These are phyloP conservation scores for Prionailurus viverrinus DNA, from an alignment of 2,113 vertebrate species.

Conservation along the genomic window DNA sequence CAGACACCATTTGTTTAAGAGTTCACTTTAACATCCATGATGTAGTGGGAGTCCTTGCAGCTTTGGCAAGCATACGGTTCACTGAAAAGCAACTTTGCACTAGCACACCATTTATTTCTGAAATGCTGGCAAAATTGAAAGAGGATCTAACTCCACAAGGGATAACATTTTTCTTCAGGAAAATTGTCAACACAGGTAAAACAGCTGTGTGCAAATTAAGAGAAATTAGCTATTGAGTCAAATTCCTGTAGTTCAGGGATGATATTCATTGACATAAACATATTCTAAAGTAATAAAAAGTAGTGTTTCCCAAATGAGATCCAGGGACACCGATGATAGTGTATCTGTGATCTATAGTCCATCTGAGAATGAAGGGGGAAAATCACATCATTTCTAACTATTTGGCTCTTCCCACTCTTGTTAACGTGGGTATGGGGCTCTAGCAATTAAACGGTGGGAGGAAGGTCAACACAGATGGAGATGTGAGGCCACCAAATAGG, in stretches of 20 bases:
- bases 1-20: conserved; percentile 37
- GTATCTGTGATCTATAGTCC: conserved; percentile 22
- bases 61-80: conserved; percentile 57
- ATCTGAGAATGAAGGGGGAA: background rate
- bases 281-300: conserved; percentile 70
- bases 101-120: conserved; percentile 74
- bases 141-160: conserved; percentile 64
- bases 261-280: conserved; percentile 49
- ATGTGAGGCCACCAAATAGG: background rate
- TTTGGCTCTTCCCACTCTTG: background rate
- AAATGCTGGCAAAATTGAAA: conserved; percentile 56
- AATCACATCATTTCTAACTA: conserved; percentile 3
- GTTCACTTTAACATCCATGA: conserved; percentile 24
- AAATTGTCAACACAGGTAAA: conserved; percentile 78
- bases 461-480: background rate
- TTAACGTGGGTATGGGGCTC: background rate
- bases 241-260: conserved; percentile 46
- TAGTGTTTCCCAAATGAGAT: conserved; percentile 47
- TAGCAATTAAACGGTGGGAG: background rate
- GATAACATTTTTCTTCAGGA: conserved; percentile 71
- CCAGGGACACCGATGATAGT: background rate
- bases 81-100: conserved; percentile 37
- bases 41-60: conserved; percentile 52
- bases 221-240: conserved; percentile 76
- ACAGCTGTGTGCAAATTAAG: conserved; percentile 80